Base-by-base conservation (phyloP, 1,140 invertebrate species). In the Calephelis nemesis region DNA sequence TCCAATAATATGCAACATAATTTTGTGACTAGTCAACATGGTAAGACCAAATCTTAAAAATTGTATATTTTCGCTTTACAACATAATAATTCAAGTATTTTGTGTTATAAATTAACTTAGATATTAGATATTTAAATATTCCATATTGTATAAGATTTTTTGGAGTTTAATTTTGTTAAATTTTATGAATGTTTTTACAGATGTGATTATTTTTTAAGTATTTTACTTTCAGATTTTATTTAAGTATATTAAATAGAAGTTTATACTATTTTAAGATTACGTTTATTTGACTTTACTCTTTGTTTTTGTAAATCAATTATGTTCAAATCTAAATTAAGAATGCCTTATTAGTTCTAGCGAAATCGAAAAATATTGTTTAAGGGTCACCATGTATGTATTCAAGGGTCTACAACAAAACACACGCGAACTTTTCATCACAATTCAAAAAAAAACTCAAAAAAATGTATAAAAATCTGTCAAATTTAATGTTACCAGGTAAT, bases 261-360 rank as follows among this genome's bases (percentile, higher is more conserved):
- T n/a, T 48, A 71, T 47, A 39, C 30, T 58, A 58, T 58, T 58
- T 58, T 39, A 12, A 58, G 10, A 19, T 54, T 58, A 6, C 0
- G 19, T 12, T 58, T 58, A 30, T 58, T 58, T 58, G 15, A 64
- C n/a, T 47, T 49, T 39, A 49, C 19, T 12, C 12, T 64, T 50
- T 40, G 5, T 58, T 19, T 11, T 58, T 54, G 13, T 66, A 66
- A 58, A 54, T 30, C 8, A 5, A 9, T 19, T 19, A 54, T 39
- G 30, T 39, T 58, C 30, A 58, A 30, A 58, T 30, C 7, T 58
- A 54, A 58, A 74, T 69, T 74, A 63, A 71, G 66, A 74, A 79
- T 66, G 69, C 82, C 82, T 82, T 84, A 79, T 75, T 79, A 84
- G 75, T 77, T 77, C 79, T 82, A 83, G 79, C 81, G 80, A 71